These are phyloP conservation scores for Panopea generosa DNA, from an alignment of 2,888 invertebrate species.

Conservation along the genomic window DNA sequence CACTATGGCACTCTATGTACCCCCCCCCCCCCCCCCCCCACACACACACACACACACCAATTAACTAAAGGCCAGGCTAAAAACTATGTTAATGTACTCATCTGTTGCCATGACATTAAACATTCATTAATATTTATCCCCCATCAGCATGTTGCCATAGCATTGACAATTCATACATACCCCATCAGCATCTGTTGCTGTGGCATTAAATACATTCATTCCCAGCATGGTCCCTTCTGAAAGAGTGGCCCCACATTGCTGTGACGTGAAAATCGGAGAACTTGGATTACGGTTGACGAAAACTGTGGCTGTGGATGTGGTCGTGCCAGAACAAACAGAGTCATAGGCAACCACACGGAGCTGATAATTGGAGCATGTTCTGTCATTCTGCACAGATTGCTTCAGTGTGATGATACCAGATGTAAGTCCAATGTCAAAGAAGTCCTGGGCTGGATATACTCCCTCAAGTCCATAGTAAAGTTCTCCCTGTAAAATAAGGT, in stretches of 20 bases:
- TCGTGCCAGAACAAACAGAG: conserved; percentile 69
- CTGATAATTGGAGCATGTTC: conserved; percentile 13
- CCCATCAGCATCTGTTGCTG: conserved; percentile 76
- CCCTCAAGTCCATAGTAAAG: conserved; percentile 74
- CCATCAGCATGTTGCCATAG: no score
- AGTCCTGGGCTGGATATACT: conserved; percentile 71
- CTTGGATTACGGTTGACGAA: conserved; percentile 78
- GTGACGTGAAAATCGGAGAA: conserved; percentile 68
- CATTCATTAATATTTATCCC: no score
- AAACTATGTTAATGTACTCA: no score
- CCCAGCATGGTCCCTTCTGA: conserved; percentile 68
- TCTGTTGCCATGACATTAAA: no score
- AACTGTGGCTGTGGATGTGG: conserved; percentile 73
- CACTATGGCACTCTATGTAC: no score
- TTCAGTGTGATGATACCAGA: conserved; percentile 65
- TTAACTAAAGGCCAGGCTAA: no score
- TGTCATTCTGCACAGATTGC: conserved; percentile 61
- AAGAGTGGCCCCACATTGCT: conserved; percentile 59
- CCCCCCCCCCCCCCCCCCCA: no score
- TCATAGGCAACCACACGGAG: conserved; percentile 68
- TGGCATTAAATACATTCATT: conserved; percentile 66
- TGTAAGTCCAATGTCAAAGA: conserved; percentile 71
- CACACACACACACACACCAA: no score
- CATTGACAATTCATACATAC: conserved; percentile 58
- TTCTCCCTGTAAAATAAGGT: conserved; percentile 68